These are phyloP conservation scores for Plecotus auritus DNA, from an alignment of 2,113 vertebrate genomes.

Conservation along the genomic window DNA sequence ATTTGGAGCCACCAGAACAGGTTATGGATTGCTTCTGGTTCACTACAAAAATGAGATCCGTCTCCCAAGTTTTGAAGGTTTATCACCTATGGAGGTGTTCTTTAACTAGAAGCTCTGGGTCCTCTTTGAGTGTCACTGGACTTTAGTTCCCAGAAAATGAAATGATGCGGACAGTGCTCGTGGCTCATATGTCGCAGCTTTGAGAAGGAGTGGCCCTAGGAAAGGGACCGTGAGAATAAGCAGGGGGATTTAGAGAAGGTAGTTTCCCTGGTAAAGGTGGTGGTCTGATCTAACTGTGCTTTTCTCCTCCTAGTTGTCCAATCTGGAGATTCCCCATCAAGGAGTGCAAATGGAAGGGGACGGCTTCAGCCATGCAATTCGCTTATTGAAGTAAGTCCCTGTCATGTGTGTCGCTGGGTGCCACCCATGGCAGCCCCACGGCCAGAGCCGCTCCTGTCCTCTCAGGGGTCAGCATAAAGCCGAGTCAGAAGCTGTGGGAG, in stretches of 20 bases:
- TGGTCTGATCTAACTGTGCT: constrained; percentile 20
- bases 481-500: not conserved
- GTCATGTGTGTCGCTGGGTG: not conserved
- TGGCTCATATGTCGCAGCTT: not conserved
- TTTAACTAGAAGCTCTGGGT: not conserved
- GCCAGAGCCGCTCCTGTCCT: not conserved
- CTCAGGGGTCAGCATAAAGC: not conserved
- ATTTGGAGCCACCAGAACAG: not conserved
- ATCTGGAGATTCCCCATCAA: constrained; percentile 97
- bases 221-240: not conserved
- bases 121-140: not conserved
- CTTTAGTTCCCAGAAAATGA: not conserved
- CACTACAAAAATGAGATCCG: not conserved
- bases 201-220: not conserved
- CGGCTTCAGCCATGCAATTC: constrained; percentile 95
- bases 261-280: constrained; percentile 22
- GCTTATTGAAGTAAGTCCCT: constrained; percentile 91
- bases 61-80: constrained; percentile 29
- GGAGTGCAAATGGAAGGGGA: constrained; percentile 98
- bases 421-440: not conserved
- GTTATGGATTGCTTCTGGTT: constrained; percentile 11
- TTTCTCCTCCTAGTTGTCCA: constrained; percentile 85
- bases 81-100: not conserved
- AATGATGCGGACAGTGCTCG: not conserved
- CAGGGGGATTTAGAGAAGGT: not conserved